These are phyloP conservation scores for Stichodactyla helianthus DNA, from an alignment of 64 coral and sea anemone genomes.

Conservation along the genomic window DNA sequence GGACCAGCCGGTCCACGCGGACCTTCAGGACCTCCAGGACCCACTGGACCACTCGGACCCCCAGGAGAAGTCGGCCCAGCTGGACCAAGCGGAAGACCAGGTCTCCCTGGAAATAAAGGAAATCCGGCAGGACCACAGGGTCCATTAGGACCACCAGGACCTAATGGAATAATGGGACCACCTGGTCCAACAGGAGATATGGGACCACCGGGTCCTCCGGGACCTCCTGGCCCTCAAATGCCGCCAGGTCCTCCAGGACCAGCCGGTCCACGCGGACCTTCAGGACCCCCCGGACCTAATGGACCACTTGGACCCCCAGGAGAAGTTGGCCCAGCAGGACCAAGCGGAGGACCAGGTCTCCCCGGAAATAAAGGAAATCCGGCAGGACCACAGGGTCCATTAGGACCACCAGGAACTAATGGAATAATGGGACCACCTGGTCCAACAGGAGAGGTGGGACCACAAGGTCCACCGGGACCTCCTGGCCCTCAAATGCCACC, in stretches of 20 bases:
- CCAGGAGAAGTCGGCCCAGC: slow-evolving; percentile 2
- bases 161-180: not conserved
- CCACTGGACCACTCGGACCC: slow-evolving; percentile 3
- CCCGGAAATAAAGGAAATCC: slow-evolving; percentile 13
- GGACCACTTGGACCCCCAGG: slow-evolving; percentile 55
- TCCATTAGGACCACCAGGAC: not conserved
- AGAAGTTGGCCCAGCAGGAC: slow-evolving; percentile 17
- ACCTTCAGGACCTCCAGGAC: slow-evolving; percentile 34
- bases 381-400: not conserved
- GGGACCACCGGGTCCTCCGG: slow-evolving; percentile 34
- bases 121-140: not conserved
- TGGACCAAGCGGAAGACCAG: not conserved
- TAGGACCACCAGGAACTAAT: slow-evolving; percentile 10
- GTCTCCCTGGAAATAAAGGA: not conserved
- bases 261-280: slow-evolving; percentile 21
- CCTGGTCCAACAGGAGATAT: not conserved
- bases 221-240: slow-evolving; percentile 12
- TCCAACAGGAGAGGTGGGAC: slow-evolving; percentile 21
- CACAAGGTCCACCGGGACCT: slow-evolving; percentile 31
- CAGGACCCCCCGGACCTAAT: slow-evolving; percentile 21
- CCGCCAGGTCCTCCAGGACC: slow-evolving; percentile 34
- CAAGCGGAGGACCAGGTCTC: not conserved
- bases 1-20: slow-evolving; percentile 76
- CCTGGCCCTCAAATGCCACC: slow-evolving; percentile 42
- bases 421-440: slow-evolving; percentile 41